Conservation (phyloP, 2,888 invertebrate species). For the Isotomurus palustris region DNA sequence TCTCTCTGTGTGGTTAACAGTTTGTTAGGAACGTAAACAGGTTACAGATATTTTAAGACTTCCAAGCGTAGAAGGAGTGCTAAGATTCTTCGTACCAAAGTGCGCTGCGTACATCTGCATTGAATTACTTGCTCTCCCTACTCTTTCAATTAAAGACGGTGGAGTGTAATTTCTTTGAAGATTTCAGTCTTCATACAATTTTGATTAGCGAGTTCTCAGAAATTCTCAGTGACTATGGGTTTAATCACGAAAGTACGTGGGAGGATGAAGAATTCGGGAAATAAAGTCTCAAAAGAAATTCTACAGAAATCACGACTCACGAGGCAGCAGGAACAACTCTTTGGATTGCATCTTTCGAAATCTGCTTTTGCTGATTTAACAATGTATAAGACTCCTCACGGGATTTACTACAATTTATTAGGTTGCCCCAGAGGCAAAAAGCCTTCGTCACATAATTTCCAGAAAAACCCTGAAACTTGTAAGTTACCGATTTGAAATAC, state of each 20-base stretch:
- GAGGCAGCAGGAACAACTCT: background rate
- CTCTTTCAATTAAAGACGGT: too few relatives aligned
- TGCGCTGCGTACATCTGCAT: too few relatives aligned
- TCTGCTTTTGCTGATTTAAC: slow-evolving; percentile 17
- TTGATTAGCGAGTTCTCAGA: too few relatives aligned
- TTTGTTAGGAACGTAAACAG: too few relatives aligned
- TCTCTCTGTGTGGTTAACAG: too few relatives aligned
- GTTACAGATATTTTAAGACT: too few relatives aligned
- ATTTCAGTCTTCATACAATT: too few relatives aligned
- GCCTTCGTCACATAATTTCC: slow-evolving; percentile 12
- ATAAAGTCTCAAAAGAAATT: too few relatives aligned
- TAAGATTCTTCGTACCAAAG: too few relatives aligned
- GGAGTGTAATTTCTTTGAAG: too few relatives aligned
- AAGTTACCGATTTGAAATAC: slow-evolving; percentile 8
- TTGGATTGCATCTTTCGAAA: slow-evolving; percentile 5
- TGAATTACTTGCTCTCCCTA: too few relatives aligned
- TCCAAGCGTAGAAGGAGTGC: too few relatives aligned
- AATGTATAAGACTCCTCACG: slow-evolving; percentile 10
- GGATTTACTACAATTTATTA: slow-evolving; percentile 16
- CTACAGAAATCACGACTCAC: background rate
- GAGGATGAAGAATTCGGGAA: slow-evolving; percentile 26
- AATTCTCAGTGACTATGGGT: slow-evolving; percentile 30
- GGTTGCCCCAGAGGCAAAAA: slow-evolving; percentile 14
- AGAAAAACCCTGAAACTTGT: slow-evolving; percentile 40
- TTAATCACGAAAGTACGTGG: slow-evolving; percentile 36